Conservation (phyloP, 2,113 vertebrate species). For the Cyanocitta stelleri region DNA sequence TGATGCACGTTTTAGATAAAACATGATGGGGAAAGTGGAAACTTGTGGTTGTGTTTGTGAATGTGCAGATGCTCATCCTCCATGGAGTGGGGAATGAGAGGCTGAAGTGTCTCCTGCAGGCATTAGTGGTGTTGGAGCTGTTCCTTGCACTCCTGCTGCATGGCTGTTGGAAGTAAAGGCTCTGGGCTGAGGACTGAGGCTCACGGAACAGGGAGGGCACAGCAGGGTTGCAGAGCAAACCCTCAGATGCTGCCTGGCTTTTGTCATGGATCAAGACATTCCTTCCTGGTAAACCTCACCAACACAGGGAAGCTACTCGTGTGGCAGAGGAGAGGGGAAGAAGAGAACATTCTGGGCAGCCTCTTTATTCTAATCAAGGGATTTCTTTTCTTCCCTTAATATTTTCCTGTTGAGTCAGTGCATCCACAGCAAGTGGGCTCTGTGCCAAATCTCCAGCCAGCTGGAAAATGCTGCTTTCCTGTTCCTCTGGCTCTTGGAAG, state of each 20-base stretch:
- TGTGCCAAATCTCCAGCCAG: neutral
- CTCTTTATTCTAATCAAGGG: neutral
- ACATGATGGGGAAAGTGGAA: neutral
- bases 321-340: neutral
- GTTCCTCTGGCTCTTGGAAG: neutral
- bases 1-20: neutral
- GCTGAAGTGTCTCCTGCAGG: neutral
- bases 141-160: neutral
- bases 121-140: accelerated
- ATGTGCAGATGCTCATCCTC: neutral
- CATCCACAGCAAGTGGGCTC: neutral
- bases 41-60: neutral
- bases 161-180: neutral
- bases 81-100: neutral
- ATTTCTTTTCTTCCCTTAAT: neutral
- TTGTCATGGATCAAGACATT: neutral
- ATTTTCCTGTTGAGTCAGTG: conserved; percentile 11
- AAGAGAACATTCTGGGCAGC: neutral
- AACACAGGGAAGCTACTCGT: neutral
- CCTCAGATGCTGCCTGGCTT: neutral
- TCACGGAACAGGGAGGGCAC: accelerated
- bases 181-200: neutral
- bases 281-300: neutral
- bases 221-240: neutral
- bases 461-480: neutral